A percentile compares a stretch with the other conserved stretches of the same genome.
Conservation (phyloP, 2,888 invertebrate genomes). For the Cyaniris semiargus region DNA sequence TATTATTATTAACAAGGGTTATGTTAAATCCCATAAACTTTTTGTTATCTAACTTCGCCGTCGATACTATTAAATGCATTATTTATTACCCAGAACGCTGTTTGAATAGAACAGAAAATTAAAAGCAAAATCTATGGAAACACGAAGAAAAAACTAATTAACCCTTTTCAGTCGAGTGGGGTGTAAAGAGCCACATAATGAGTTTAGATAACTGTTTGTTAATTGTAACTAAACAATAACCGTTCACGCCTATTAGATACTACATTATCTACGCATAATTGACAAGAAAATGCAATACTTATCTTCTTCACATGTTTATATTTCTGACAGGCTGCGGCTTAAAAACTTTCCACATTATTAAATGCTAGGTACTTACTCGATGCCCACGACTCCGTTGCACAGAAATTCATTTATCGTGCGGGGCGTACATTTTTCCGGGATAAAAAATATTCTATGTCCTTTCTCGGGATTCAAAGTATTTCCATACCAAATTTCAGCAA, state of each 20-base stretch:
- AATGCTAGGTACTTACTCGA: too few relatives aligned
- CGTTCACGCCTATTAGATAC: constrained; percentile 7
- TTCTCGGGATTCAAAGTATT: too few relatives aligned
- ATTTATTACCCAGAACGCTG: too few relatives aligned
- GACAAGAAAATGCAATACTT: constrained; percentile 7
- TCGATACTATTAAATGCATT: too few relatives aligned
- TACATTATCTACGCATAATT: constrained; percentile 12
- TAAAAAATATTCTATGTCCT: too few relatives aligned
- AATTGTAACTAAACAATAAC: constrained; percentile 21
- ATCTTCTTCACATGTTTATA: constrained; percentile 11
- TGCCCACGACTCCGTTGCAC: too few relatives aligned
- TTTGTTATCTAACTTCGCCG: too few relatives aligned
- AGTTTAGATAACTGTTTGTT: background rate
- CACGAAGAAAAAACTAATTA: background rate
- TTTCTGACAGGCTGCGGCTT: background rate
- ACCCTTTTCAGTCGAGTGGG: background rate
- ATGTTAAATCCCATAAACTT: too few relatives aligned
- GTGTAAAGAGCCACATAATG: constrained; percentile 9
- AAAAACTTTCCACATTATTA: background rate
- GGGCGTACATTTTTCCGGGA: too few relatives aligned
- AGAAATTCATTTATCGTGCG: too few relatives aligned
- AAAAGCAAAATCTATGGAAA: background rate
- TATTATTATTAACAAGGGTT: too few relatives aligned
- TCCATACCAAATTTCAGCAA: too few relatives aligned
- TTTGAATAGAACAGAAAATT: background rate